Evolutionary conservation across 2,888 invertebrate species (phyloP), one percentile per base, ranked within the genome.

Genomic region (Sinopyrophorus schimmeli): DNA sequence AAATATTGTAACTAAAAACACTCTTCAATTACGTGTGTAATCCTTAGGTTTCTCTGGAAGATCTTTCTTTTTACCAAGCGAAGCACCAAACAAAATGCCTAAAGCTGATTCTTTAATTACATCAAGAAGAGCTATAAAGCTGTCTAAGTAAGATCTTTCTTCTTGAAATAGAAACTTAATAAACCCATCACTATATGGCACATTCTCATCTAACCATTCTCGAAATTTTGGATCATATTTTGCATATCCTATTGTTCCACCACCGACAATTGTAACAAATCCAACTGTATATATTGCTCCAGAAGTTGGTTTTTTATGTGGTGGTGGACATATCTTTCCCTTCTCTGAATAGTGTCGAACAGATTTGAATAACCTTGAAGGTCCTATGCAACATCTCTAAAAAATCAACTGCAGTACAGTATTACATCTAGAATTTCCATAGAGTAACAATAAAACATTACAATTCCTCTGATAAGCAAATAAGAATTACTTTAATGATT

Each of bases 161-260:
- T 87, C 86, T 62, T 82, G 81, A 61, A 82, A 83, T 4, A 86
- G 74, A 17, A 84, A 70, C 34, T 80, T 80, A 30, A 87, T 79
- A 16, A 84, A 73, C 48, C 78, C 75, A 61, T 86, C 82, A 2
- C 83, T 81, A 66, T 78, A 80, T 12, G 90, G 89, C 27, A 78
- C 74, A 65, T 83, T 83, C 16, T 80, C 76, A 63, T 82, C 81
- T 4, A 91, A 68, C 65, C 78, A 80, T 58, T 80, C 77, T 48
- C 87, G 79, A 57, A 89, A 84, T 11, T 84, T 80, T 17, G 81
- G 78, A 67, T 87, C 80, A 63, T 80, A 79, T 70, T 81, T 82
- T n/a, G 84, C 84, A 57, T 78, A 80, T 1, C 72, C 73, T 46
- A 73, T 53, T 52, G 78, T 68, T 26, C 77, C 78, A 43, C 77